Percentiles rank a stretch among this genome's conserved stretches.
Evolutionary conservation across 2,113 vertebrate species (phyloP).

Genomic region (Thryonomys swinderianus): DNA sequence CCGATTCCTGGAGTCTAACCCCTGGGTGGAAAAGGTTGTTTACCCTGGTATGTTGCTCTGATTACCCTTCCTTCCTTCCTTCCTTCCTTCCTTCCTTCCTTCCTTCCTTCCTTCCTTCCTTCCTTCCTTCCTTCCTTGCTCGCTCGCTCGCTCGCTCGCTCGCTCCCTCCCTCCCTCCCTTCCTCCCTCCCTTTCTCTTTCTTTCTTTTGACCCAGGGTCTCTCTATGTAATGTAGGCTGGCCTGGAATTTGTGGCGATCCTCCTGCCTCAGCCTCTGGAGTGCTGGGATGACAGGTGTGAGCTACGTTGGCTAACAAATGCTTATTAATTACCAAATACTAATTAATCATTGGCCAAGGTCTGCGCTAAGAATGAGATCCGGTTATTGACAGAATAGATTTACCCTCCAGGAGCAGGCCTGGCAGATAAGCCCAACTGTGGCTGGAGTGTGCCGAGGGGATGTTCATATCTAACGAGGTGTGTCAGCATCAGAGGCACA

Average conservation of each 20-base stretch:
- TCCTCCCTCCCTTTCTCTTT: background rate
- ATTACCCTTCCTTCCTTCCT: background rate
- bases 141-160: no score
- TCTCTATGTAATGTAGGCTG: background rate
- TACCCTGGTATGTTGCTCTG: slow-evolving; percentile 90
- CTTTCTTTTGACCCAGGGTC: background rate
- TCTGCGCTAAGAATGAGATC: background rate
- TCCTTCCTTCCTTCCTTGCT: background rate
- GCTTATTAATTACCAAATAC: background rate
- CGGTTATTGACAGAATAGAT: slow-evolving; percentile 2
- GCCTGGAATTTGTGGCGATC: background rate
- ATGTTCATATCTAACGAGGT: background rate
- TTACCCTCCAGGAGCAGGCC: background rate
- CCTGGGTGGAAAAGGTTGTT: slow-evolving; percentile 91
- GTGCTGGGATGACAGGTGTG: background rate
- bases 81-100: background rate
- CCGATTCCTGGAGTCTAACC: slow-evolving; percentile 89
- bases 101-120: background rate
- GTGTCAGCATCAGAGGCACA: background rate
- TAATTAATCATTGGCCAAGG: background rate
- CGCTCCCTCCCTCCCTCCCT: no score
- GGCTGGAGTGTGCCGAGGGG: background rate
- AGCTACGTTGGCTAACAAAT: slow-evolving; percentile 49
- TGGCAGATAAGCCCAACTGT: background rate
- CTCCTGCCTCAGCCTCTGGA: background rate